Conservation (phyloP, 1,140 invertebrate genomes). For the Drosophila asahinai region DNA sequence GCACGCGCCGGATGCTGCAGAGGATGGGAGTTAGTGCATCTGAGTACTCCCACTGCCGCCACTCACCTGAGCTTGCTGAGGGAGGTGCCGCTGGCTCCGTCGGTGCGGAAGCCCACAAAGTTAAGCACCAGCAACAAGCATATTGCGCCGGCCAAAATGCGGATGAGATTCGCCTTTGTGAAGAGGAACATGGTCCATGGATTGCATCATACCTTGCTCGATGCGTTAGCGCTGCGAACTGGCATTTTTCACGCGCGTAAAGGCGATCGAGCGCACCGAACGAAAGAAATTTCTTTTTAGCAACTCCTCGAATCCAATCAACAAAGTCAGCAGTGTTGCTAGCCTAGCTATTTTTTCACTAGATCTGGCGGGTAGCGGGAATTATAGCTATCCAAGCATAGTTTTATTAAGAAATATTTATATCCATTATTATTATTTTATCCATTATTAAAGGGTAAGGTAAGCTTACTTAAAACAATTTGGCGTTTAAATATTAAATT, state of each 20-base stretch:
- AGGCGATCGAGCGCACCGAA: constrained; percentile 5
- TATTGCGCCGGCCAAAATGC: constrained; percentile 63
- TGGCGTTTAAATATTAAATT: too few species aligned
- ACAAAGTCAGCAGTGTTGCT: constrained; percentile 16
- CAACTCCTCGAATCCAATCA: background rate
- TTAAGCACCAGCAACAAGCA: constrained; percentile 73
- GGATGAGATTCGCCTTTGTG: constrained; percentile 75
- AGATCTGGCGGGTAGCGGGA: too few species aligned
- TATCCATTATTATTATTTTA: too few species aligned
- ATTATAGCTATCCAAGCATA: too few species aligned
- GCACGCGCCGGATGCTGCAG: constrained; percentile 68
- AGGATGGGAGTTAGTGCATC: background rate
- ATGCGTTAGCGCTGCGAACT: constrained; percentile 33
- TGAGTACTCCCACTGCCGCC: background rate
- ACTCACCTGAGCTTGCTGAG: constrained; percentile 74
- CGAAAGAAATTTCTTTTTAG: constrained; percentile 2
- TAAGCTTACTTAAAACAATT: too few species aligned
- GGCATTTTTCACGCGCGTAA: constrained; percentile 42
- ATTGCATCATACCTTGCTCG: constrained; percentile 65
- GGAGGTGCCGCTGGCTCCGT: constrained; percentile 54
- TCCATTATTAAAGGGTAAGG: too few species aligned
- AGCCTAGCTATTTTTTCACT: too few species aligned
- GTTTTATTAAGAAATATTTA: too few species aligned
- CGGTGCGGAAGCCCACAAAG: constrained; percentile 67
- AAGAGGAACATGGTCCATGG: constrained; percentile 66